Conservation (phyloP, 2,888 invertebrate species). For the Axea sp. region DNA sequence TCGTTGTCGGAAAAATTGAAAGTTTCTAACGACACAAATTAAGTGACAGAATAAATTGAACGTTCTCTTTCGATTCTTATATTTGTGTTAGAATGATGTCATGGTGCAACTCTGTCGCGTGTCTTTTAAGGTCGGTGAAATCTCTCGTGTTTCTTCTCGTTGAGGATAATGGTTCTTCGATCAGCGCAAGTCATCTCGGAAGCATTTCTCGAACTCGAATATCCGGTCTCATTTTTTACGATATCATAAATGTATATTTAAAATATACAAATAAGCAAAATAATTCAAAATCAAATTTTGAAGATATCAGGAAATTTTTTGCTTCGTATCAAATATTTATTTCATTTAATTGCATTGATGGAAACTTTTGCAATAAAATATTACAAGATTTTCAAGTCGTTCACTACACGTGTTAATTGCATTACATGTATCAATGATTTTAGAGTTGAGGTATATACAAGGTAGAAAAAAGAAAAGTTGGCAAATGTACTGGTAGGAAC, state of each 20-base stretch:
- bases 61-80: conserved; percentile 39
- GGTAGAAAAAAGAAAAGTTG: too few species aligned
- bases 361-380: too few species aligned
- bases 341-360: too few species aligned
- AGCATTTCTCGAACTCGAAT: conserved; percentile 68
- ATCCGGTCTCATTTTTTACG: conserved; percentile 63
- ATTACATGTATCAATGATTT: too few species aligned
- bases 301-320: background rate
- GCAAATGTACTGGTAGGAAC: too few species aligned
- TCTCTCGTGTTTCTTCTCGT: conserved; percentile 65
- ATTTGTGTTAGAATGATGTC: conserved; percentile 45
- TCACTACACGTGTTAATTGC: too few species aligned
- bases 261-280: too few species aligned
- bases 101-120: conserved; percentile 54
- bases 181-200: conserved; percentile 64
- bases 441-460: too few species aligned
- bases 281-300: too few species aligned
- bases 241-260: background rate
- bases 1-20: conserved; percentile 33
- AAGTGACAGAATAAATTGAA: conserved; percentile 1
- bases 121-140: conserved; percentile 77
- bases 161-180: conserved; percentile 49
- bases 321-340: too few species aligned
- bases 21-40: conserved; percentile 32
- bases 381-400: too few species aligned